Conservation (phyloP, 2,888 invertebrate genomes). For the Hemaris fuciformis region DNA sequence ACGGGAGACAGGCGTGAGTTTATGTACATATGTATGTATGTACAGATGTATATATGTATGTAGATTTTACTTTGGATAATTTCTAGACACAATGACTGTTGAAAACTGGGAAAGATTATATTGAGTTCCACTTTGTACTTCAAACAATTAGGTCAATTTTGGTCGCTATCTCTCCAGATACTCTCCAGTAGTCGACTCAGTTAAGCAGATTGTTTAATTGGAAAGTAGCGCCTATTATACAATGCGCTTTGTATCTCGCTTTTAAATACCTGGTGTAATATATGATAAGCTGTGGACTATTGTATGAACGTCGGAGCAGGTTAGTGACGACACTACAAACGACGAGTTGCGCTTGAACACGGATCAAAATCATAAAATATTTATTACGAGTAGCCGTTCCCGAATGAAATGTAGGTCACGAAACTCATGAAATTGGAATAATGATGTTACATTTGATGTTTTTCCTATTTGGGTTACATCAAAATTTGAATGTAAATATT, state of each 20-base stretch:
- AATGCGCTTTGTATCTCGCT: background rate
- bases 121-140: background rate
- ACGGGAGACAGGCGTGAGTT: too few species aligned
- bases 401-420: slow-evolving; percentile 46
- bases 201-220: background rate
- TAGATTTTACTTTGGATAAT: too few species aligned
- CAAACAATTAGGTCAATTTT: background rate
- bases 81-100: background rate
- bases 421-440: slow-evolving; percentile 9
- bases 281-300: background rate
- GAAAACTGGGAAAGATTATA: background rate
- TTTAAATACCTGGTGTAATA: background rate
- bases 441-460: slow-evolving; percentile 17
- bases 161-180: background rate
- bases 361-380: slow-evolving; percentile 50
- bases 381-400: slow-evolving; percentile 36
- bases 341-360: slow-evolving; percentile 29
- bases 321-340: slow-evolving; percentile 12
- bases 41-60: too few species aligned
- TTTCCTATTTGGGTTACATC: background rate
- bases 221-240: background rate
- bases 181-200: background rate
- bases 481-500: background rate
- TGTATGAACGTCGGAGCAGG: background rate
- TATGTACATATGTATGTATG: too few species aligned